These are phyloP conservation scores for Gryllus bimaculatus DNA, from an alignment of 1,140 invertebrate genomes.

Conservation along the genomic window DNA sequence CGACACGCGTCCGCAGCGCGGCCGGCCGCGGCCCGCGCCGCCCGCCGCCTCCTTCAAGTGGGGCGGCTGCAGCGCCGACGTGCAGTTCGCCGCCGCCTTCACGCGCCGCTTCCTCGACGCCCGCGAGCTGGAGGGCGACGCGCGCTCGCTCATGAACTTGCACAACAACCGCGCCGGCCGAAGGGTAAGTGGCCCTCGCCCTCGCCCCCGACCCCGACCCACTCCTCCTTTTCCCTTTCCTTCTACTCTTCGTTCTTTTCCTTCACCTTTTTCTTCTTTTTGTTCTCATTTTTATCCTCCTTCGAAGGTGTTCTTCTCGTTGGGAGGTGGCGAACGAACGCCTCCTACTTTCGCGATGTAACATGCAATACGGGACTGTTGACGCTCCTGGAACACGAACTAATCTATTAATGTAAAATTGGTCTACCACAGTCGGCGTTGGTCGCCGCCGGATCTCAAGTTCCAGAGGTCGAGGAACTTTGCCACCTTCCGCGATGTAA, in stretches of 20 bases:
- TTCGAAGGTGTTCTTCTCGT: too few relatives aligned
- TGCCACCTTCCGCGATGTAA: too few relatives aligned
- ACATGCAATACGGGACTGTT: too few relatives aligned
- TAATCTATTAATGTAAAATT: too few relatives aligned
- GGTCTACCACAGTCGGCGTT: too few relatives aligned
- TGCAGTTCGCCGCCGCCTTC: slow-evolving; percentile 65
- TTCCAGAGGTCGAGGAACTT: too few relatives aligned
- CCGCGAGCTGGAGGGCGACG: slow-evolving; percentile 70
- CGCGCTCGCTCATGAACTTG: slow-evolving; percentile 86
- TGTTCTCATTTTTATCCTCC: background rate
- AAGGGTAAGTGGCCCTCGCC: slow-evolving; percentile 65
- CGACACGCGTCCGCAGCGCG: slow-evolving; percentile 38
- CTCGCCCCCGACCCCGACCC: too few relatives aligned
- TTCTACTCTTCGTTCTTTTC: background rate
- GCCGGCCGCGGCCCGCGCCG: slow-evolving; percentile 18
- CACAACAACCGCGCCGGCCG: slow-evolving; percentile 93
- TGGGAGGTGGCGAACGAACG: too few relatives aligned
- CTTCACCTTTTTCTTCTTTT: background rate
- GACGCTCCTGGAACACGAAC: too few relatives aligned
- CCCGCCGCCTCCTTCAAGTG: slow-evolving; percentile 59
- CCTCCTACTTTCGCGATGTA: too few relatives aligned
- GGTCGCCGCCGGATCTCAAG: too few relatives aligned
- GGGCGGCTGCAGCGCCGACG: slow-evolving; percentile 79
- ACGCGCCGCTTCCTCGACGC: slow-evolving; percentile 75
- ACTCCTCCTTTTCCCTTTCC: background rate